These are phyloP conservation scores for Galeopterus variegatus DNA, from an alignment of 2,113 vertebrate species.

Conservation along the genomic window DNA sequence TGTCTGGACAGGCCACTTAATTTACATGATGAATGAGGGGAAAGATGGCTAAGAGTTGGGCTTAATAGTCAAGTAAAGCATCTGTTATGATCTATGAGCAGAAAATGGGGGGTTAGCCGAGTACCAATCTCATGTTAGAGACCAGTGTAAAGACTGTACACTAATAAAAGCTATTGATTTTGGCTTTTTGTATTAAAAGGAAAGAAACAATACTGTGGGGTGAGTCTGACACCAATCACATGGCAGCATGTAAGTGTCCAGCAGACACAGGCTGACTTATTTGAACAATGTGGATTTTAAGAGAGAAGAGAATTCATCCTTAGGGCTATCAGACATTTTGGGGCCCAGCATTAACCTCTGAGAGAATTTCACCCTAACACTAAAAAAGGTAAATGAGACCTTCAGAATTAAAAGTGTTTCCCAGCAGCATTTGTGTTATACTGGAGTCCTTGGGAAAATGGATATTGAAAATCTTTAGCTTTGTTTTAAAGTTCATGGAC, in stretches of 20 bases:
- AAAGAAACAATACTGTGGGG: not conserved
- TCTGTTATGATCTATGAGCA: not conserved
- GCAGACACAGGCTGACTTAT: not conserved
- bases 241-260: not conserved
- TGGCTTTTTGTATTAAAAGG: not conserved
- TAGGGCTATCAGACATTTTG: not conserved
- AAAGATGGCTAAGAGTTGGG: not conserved
- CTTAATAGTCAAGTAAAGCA: not conserved
- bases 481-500: conserved; percentile 13
- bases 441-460: not conserved
- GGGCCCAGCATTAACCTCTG: not conserved
- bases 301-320: not conserved
- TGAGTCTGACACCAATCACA: not conserved
- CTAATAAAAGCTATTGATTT: conserved; percentile 5
- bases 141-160: not conserved
- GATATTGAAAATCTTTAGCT: not conserved
- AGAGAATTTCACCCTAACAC: not conserved
- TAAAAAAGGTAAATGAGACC: not conserved
- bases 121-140: not conserved
- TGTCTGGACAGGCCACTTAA: not conserved
- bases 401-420: not conserved
- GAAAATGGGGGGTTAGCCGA: not conserved
- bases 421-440: not conserved
- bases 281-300: not conserved
- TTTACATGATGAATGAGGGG: not conserved